These are phyloP conservation scores for Oreamnos americanus DNA, from an alignment of 2,113 vertebrate species.

Conservation along the genomic window DNA sequence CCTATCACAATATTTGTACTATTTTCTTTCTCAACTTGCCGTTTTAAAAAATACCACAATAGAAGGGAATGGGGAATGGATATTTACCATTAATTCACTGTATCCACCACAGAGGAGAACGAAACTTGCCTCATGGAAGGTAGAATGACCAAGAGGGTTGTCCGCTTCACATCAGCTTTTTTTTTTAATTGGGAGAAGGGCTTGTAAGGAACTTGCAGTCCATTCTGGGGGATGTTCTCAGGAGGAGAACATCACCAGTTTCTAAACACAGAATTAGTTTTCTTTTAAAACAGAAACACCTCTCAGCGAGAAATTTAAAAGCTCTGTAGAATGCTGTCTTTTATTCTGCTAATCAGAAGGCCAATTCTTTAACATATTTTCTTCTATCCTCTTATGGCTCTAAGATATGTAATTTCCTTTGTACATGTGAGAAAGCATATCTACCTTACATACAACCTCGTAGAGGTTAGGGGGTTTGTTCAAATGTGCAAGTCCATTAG, in stretches of 20 bases:
- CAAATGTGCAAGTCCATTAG: neutral
- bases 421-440: neutral
- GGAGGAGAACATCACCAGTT: neutral
- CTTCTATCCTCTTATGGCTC: neutral
- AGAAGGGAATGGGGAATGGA: neutral
- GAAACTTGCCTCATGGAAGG: neutral
- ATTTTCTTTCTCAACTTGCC: neutral
- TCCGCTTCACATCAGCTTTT: neutral
- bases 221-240: neutral
- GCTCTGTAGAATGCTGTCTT: neutral
- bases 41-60: neutral
- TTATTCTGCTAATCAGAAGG: neutral
- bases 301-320: neutral
- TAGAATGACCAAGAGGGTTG: neutral
- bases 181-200: neutral
- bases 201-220: neutral
- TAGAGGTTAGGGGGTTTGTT: neutral
- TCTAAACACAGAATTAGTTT: neutral
- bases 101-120: accelerated
- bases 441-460: neutral
- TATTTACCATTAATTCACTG: neutral
- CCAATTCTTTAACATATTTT: neutral
- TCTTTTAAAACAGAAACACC: neutral
- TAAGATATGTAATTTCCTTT: neutral
- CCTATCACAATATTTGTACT: neutral